Evolutionary conservation across 2,888 invertebrate genomes (phyloP), one percentile per base, ranked within the genome.

Genomic region (Zelleria hepariella): DNA sequence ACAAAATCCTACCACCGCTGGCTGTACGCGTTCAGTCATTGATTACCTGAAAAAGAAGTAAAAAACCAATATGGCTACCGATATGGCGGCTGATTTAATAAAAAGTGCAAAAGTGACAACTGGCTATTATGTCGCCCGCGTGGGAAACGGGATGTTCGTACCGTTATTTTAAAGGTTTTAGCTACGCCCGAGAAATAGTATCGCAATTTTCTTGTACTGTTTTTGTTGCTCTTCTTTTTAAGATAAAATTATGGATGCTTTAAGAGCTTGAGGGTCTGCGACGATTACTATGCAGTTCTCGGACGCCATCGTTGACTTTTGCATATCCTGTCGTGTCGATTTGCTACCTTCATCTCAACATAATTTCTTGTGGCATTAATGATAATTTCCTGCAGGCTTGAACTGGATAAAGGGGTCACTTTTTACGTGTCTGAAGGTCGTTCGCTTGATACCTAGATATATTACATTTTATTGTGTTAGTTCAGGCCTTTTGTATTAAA

Each of bases 71-170:
- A 65, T 63, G 62, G 64, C 53, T 60, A 48, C 48, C 56, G 59
- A 59, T 62, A 62, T 60, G 59, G 54, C 59, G 59, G 54, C 59
- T 61, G 60, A 63, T 66, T n/a, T 64, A 65, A 66, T 62, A 66
- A 60, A 59, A 65, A 59, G 63, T 66, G 63, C 24, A 57, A 57
- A 57, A 57, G 57, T 57, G 57, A 57, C 57, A 57, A 57, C 66
- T 42, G 65, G 67, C 70, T 68, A 70, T 65, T 65, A 62, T 23
- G 10, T 48, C 21, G 27, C 24, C n/a, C 5, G 57, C 73, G 77
- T 75, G 77, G 69, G 76, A 77, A 75, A 69, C 75, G 73, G 71
- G 75, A 73, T 72, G 73, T 59, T 42, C 62, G 57, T 61, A 67
- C 77, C 75, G 77, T 75, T 78, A 75, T 57, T 21, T 42, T 42